These are phyloP conservation scores for Paguma larvata DNA, from an alignment of 2,797 vertebrate species.

Conservation along the genomic window DNA sequence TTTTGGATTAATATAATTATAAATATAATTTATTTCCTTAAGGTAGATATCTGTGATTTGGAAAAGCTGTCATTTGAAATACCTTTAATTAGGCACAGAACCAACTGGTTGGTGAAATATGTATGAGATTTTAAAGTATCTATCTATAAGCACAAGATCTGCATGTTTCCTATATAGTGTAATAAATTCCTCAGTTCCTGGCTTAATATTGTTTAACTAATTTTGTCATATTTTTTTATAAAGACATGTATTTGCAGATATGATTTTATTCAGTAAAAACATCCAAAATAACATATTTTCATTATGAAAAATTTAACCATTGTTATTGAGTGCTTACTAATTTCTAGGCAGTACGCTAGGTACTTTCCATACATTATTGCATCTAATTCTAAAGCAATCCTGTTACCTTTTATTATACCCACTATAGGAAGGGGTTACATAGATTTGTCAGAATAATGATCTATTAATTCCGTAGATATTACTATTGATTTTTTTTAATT, in stretches of 20 bases:
- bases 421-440: not conserved
- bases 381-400: conserved; percentile 14
- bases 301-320: conserved; percentile 19
- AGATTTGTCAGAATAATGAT: conserved; percentile 34
- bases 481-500: conserved; percentile 19
- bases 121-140: not conserved
- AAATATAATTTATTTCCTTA: conserved; percentile 15
- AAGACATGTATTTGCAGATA: not conserved
- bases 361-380: not conserved
- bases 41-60: conserved; percentile 24
- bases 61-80: conserved; percentile 37
- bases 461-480: not conserved
- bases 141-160: conserved; percentile 17
- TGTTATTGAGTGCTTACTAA: conserved; percentile 16
- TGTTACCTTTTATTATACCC: not conserved
- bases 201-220: conserved; percentile 42
- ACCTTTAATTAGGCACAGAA: not conserved
- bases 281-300: conserved; percentile 26
- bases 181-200: not conserved
- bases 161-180: not conserved
- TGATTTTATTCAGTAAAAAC: conserved; percentile 25
- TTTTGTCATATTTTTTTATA: not conserved
- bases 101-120: conserved; percentile 2
- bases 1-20: conserved; percentile 26
- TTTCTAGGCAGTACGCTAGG: not conserved